A percentile compares a stretch with the other conserved stretches of the same genome.
These are phyloP conservation scores for Papilio protenor DNA, from an alignment of 2,888 invertebrate genomes.

Conservation along the genomic window DNA sequence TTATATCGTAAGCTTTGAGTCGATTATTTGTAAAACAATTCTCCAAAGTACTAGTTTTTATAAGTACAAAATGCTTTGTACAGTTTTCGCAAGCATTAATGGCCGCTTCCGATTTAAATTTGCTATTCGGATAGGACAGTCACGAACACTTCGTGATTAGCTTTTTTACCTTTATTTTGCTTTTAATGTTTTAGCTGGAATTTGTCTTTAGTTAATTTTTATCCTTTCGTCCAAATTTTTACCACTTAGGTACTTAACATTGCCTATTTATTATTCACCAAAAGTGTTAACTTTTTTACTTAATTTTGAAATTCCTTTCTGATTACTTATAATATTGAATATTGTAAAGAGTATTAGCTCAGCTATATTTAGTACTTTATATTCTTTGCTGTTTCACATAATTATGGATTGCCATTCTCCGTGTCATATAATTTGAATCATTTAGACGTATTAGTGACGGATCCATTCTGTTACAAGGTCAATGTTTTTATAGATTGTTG, in stretches of 20 bases:
- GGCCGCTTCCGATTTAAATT: neutral
- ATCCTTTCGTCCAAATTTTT: too few species aligned
- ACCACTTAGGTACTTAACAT: too few species aligned
- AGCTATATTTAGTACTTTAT: neutral
- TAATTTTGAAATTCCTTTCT: too few species aligned
- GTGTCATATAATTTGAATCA: neutral
- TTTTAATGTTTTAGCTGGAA: neutral
- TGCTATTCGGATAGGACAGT: neutral
- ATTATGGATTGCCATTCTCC: neutral
- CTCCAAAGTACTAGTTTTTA: neutral
- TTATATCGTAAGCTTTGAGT: neutral
- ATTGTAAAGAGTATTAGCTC: neutral
- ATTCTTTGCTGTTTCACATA: conserved; percentile 4
- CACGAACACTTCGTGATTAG: conserved; percentile 11
- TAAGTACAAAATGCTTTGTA: conserved; percentile 6
- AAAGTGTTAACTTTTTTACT: too few species aligned
- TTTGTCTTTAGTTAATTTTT: neutral
- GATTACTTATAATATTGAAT: neutral
- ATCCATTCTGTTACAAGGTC: conserved; percentile 26
- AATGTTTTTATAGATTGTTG: conserved; percentile 4
- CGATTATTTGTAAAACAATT: neutral
- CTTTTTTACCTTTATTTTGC: neutral
- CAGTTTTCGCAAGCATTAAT: conserved; percentile 17
- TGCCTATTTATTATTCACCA: too few species aligned
- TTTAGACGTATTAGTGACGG: conserved; percentile 21